Base-by-base conservation (phyloP, 2,113 vertebrate genomes). In the Lepisosteus osseus region DNA sequence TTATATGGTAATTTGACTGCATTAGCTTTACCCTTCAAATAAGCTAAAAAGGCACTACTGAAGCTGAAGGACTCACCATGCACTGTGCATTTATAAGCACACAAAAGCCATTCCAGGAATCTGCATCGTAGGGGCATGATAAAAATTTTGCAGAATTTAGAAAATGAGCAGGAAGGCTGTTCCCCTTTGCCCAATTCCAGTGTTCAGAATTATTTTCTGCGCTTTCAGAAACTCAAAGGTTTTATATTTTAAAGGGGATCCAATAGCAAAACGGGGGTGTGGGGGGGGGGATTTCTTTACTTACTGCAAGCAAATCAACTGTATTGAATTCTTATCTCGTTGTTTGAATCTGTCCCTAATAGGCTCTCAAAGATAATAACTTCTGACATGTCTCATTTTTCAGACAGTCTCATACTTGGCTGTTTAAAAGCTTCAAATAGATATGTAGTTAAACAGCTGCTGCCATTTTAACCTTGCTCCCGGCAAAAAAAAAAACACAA, bases 11-110 rank as follows among this genome's bases (percentile, higher is more conserved):
- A 45, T 69, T 76, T 54, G 44, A 86, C 79, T 84, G 76, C 85
- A 85, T 88, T 87, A 85, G 86, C 86, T 86, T 87, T 84, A 85
- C 81, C 82, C 84, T 89, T 85, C 82, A 87, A 80, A 84, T 75
- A 67, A 64, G 71, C 61, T 61, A 77, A 84, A 80, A 82, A 73
- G 77, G 69, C 81, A 59, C 62, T 65, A 57, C 76, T 74, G 77
- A 86, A 82, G 82, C 54, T 13, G 3, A 65, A 56, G 61, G 51
- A 65, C 81, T 79, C 73, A 47, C 85, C 80, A n/a, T 74, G 79
- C 78, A 78, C 71, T 76, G 78, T 77, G 75, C 81, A 80, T 85
- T 84, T 87, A 89, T 88, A 81, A 86, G 81, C 83, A 85, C 72
- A 73, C 72, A 81, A 79, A 79, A 74, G 70, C 78, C 76, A 79